phyloP scores from a whole-genome alignment of 2,888 invertebrate genomes.

The Scrobipalpa costella region DNA sequence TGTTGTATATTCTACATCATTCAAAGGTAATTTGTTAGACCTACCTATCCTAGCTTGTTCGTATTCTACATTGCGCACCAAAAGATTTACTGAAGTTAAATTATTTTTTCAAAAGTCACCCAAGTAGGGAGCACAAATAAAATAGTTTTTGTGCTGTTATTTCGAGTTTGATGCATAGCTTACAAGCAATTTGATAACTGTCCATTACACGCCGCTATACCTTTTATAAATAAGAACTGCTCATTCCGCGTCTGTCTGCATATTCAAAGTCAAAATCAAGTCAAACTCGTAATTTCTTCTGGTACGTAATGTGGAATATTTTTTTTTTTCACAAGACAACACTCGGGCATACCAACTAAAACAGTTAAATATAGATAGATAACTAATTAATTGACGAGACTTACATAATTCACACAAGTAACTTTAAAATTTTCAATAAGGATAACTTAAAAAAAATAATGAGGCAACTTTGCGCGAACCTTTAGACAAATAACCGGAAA shows the following conservation, averaged over 20 bases:
- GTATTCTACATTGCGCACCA: neutral
- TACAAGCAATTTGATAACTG: too few relatives aligned
- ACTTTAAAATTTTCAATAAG: too few relatives aligned
- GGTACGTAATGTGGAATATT: neutral
- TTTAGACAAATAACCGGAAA: too few relatives aligned
- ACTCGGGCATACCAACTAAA: slow-evolving; percentile 12
- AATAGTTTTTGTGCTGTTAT: too few relatives aligned
- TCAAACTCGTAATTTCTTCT: too few relatives aligned
- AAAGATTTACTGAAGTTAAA: neutral
- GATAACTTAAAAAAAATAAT: too few relatives aligned
- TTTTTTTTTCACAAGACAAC: slow-evolving; percentile 25
- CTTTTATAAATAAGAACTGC: too few relatives aligned
- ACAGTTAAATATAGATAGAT: slow-evolving; percentile 2
- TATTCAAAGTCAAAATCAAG: too few relatives aligned
- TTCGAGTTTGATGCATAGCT: too few relatives aligned
- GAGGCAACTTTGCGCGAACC: too few relatives aligned
- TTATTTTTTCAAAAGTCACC: neutral
- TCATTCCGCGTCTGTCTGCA: too few relatives aligned
- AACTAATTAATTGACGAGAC: slow-evolving; percentile 24
- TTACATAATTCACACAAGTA: neutral
- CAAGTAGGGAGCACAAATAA: neutral
- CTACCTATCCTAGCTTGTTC: slow-evolving; percentile 36
- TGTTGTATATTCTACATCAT: slow-evolving; percentile 14
- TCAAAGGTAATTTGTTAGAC: slow-evolving; percentile 37
- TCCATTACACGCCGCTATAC: too few relatives aligned